A percentile compares a stretch with the other conserved stretches of the same genome.
Conservation (phyloP, 2,113 vertebrate species). For the Datnioides undecimradiatus region DNA sequence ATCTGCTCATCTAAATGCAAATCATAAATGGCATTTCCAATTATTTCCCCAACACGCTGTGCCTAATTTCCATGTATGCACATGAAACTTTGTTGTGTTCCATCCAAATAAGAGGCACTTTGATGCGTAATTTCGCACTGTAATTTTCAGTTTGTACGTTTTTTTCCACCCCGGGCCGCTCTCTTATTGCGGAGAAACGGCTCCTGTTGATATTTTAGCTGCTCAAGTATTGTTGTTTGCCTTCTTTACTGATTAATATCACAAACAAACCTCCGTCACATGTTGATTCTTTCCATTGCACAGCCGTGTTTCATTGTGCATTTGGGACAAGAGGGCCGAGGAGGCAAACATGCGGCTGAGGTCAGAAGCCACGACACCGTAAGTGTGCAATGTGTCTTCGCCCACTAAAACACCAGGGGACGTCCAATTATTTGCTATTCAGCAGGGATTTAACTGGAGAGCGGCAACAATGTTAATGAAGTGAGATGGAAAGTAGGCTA, state of each 20-base stretch:
- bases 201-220: conserved; percentile 16
- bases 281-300: neutral
- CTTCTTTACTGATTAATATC: neutral
- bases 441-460: conserved; percentile 58
- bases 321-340: neutral
- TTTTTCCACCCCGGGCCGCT: conserved; percentile 10
- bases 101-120: conserved; percentile 14
- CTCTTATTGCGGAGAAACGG: neutral
- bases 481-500: conserved; percentile 67
- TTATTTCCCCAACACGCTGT: conserved; percentile 70
- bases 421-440: conserved; percentile 58
- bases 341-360: conserved; percentile 9
- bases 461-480: conserved; percentile 62
- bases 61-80: conserved; percentile 70
- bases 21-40: conserved; percentile 76
- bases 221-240: neutral
- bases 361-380: conserved; percentile 37
- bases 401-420: conserved; percentile 30
- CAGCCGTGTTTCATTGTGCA: neutral
- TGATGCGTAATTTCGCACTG: conserved; percentile 21
- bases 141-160: conserved; percentile 22
- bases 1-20: conserved; percentile 85
- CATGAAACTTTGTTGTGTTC: conserved; percentile 34
- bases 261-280: neutral
- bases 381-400: neutral